These are phyloP conservation scores for Pollenia labialis DNA, from an alignment of 2,888 invertebrate species.

Conservation along the genomic window DNA sequence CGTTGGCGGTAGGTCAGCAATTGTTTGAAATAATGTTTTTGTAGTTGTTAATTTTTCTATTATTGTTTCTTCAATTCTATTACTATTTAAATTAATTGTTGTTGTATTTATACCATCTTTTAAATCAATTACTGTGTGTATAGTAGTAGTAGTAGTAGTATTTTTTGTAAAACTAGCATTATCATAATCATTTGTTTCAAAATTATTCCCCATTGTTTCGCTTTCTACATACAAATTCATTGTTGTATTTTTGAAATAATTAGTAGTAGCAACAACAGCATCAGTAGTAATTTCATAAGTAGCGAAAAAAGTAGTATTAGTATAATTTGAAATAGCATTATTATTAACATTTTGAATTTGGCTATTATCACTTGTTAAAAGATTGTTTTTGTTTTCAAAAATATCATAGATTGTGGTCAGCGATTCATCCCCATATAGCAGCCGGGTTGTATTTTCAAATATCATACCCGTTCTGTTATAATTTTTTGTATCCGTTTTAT, in stretches of 20 bases:
- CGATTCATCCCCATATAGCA: neutral
- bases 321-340: neutral
- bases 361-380: neutral
- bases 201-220: slow-evolving; percentile 5
- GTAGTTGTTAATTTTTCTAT: slow-evolving; percentile 19
- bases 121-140: slow-evolving; percentile 8
- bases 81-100: slow-evolving; percentile 26
- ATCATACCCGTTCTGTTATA: slow-evolving; percentile 17
- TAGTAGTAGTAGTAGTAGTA: neutral
- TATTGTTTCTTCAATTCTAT: slow-evolving; percentile 12
- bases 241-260: slow-evolving; percentile 14
- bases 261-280: neutral
- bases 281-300: neutral
- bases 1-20: slow-evolving; percentile 14
- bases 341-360: neutral
- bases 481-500: neutral
- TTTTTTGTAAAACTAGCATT: slow-evolving; percentile 40
- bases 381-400: neutral
- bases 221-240: neutral
- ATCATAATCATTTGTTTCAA: slow-evolving; percentile 26
- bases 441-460: neutral
- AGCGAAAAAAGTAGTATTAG: neutral
- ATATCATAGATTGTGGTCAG: neutral
- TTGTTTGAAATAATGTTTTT: slow-evolving; percentile 30
- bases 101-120: slow-evolving; percentile 21